Percentiles rank a stretch among this genome's conserved stretches.
Conservation (phyloP, 2,113 vertebrate species). For the Pseudolaguvia tuberculata region DNA sequence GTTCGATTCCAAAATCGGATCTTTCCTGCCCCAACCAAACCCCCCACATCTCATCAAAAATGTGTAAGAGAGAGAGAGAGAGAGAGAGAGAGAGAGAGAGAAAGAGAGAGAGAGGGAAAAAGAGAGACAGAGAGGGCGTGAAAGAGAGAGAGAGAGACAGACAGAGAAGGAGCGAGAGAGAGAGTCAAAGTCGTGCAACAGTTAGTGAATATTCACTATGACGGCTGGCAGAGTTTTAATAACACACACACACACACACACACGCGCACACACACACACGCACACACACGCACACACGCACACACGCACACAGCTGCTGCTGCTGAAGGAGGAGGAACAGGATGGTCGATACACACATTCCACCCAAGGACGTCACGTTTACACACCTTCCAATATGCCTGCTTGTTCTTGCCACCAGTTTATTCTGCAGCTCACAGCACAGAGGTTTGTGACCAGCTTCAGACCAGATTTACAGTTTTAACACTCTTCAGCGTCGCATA, state of each 20-base stretch:
- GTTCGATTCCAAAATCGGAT: no score
- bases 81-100: not conserved
- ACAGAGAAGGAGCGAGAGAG: not conserved
- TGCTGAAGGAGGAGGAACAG: constrained; percentile 28
- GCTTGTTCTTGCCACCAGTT: not conserved
- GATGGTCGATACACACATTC: not conserved
- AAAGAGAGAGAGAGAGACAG: not conserved
- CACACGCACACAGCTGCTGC: constrained; percentile 38
- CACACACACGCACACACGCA: no score
- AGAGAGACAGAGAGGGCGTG: not conserved
- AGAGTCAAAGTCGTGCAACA: constrained; percentile 17
- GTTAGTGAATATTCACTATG: constrained; percentile 37
- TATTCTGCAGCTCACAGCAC: not conserved
- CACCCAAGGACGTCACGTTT: not conserved
- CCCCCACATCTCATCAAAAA: no score
- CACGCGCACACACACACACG: no score
- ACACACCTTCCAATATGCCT: not conserved
- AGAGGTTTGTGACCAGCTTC: no score
- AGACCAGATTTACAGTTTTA: no score
- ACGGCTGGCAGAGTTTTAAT: constrained; percentile 38
- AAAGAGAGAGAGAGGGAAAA: not conserved
- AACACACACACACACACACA: constrained; percentile 23
- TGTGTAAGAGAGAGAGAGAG: no score
- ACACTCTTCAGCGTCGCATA: no score
- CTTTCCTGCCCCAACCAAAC: no score